Conservation (phyloP, 2,797 vertebrate genomes). For the Pseudochaenichthys georgianus region DNA sequence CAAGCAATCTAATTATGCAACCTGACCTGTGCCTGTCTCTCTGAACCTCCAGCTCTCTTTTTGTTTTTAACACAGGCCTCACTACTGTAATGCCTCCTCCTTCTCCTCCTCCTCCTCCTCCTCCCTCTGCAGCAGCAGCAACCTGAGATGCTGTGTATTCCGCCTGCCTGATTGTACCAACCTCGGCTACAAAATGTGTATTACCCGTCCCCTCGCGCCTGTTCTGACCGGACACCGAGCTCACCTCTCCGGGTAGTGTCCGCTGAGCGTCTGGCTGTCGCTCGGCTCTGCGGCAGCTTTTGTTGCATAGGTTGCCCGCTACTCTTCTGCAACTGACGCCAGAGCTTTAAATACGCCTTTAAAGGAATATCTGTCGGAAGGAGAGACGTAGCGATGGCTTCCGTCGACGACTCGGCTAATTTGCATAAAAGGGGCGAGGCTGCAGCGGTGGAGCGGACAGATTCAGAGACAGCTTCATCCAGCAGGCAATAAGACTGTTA, state of each 20-base stretch:
- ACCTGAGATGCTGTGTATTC: constrained; percentile 80
- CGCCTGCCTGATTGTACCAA: constrained; percentile 38
- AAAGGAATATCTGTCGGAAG: constrained; percentile 83
- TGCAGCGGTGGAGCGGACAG: background rate
- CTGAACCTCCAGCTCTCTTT: constrained; percentile 36
- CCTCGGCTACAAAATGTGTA: constrained; percentile 42
- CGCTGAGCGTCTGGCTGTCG: constrained; percentile 53
- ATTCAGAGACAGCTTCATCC: too few relatives aligned
- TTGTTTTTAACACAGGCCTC: constrained; percentile 69
- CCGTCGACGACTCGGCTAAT: constrained; percentile 69
- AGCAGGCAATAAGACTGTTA: too few relatives aligned
- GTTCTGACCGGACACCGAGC: constrained; percentile 38
- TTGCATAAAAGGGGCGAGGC: constrained; percentile 78
- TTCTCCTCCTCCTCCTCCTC: constrained; percentile 18
- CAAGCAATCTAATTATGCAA: constrained; percentile 39
- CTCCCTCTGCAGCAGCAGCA: constrained; percentile 67
- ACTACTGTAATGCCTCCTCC: constrained; percentile 57
- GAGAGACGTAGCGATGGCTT: constrained; percentile 69
- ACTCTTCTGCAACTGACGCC: constrained; percentile 68
- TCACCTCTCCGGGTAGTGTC: constrained; percentile 70
- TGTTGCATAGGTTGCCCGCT: constrained; percentile 69
- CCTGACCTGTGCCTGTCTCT: constrained; percentile 8
- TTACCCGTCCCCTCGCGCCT: constrained; percentile 2
- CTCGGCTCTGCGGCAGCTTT: constrained; percentile 50
- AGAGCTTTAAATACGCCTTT: constrained; percentile 84